Percentiles rank a stretch among this genome's conserved stretches.
Conservation (phyloP, 2,888 invertebrate genomes). For the Entomobrya multifasciata region DNA sequence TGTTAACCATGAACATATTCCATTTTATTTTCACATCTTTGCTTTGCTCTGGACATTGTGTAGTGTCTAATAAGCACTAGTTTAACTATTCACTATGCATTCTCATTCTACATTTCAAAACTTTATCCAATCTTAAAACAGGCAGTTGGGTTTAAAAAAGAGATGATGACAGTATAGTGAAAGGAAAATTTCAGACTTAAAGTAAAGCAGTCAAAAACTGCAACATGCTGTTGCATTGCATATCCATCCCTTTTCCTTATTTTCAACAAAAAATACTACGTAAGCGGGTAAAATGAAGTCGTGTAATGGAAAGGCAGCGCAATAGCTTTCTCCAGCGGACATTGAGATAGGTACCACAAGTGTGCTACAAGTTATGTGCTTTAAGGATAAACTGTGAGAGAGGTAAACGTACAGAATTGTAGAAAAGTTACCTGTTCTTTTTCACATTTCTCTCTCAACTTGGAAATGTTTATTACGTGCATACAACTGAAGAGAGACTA, state of each 20-base stretch:
- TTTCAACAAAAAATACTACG: constrained; percentile 11
- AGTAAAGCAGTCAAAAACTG: neutral
- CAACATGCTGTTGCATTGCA: constrained; percentile 54
- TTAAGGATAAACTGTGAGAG: constrained; percentile 8
- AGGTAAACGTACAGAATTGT: neutral
- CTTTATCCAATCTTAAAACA: constrained; percentile 43
- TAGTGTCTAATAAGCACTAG: neutral
- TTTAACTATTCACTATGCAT: neutral
- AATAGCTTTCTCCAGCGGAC: neutral
- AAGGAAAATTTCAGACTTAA: constrained; percentile 8
- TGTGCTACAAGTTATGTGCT: constrained; percentile 66
- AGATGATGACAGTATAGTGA: constrained; percentile 8
- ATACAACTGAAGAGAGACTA: constrained; percentile 46
- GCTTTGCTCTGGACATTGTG: too few species aligned
- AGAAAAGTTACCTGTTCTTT: constrained; percentile 60
- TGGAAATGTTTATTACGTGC: constrained; percentile 69
- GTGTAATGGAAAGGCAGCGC: neutral
- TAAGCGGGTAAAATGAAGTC: neutral
- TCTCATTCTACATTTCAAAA: neutral
- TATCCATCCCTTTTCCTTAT: neutral
- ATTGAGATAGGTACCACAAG: constrained; percentile 33
- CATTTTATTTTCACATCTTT: too few species aligned
- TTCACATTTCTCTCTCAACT: constrained; percentile 64
- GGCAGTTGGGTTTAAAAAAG: constrained; percentile 40
- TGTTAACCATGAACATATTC: too few species aligned